Evolutionary conservation across 2,797 vertebrate species (phyloP).

Genomic region (Cirrhinus mrigala): DNA sequence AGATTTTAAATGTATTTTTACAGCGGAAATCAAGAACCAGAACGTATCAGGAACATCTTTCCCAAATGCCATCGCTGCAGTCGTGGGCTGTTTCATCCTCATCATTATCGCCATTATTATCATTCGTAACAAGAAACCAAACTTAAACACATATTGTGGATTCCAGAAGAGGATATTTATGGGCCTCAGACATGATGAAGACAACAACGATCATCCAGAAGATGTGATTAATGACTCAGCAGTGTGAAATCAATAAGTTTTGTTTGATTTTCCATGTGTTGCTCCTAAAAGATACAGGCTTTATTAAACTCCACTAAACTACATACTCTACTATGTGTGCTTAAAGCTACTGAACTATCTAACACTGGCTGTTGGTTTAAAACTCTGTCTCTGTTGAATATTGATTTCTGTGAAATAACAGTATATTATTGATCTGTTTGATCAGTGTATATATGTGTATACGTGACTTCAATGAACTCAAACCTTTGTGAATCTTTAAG

Average conservation of each 20-base stretch:
- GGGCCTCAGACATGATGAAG: background rate
- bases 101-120: background rate
- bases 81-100: background rate
- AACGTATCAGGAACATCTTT: no score
- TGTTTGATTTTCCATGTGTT: no score
- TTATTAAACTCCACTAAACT: background rate
- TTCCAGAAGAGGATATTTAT: background rate
- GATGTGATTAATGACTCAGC: background rate
- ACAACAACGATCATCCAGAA: background rate
- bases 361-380: no score
- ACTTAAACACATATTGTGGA: rapidly evolving
- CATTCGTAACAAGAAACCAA: background rate
- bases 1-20: background rate
- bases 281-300: background rate
- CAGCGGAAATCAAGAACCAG: background rate
- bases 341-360: background rate
- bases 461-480: no score
- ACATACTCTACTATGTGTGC: background rate
- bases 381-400: no score
- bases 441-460: no score
- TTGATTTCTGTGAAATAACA: background rate
- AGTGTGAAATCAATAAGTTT: no score
- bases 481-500: no score
- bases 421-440: no score
- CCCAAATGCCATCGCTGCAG: no score